Evolutionary conservation across 2,888 invertebrate genomes (phyloP), one percentile per base, ranked within the genome.

Genomic region (Graphium colonna): DNA sequence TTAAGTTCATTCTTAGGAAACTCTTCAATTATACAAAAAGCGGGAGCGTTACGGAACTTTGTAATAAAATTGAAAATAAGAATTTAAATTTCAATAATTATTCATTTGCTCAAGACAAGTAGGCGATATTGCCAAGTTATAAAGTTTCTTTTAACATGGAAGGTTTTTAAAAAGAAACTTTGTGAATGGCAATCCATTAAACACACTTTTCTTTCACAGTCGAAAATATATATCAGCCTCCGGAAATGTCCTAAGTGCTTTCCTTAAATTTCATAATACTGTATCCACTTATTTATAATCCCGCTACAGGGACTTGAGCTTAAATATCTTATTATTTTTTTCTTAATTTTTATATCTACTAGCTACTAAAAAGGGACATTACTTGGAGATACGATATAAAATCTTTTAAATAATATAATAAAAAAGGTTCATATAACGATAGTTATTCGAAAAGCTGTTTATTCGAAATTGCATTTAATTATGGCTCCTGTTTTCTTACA

Each of bases 151-250:
- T 67, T 73, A 64, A 59, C 68, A 73, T 75, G 71, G 75, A 71
- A 65, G 64, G 71, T 73, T 71, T 69, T 21, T 60, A 59, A 62
- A 56, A 45, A 57, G 63, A 75, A 79, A 65, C 57, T 71, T 77
- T 81, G 74, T 74, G 74, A 77, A 72, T 69, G 69, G 68, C 67
- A 65, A 69, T 63, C 68, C 69, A 77, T 77, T 74, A 72, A 77
- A 73, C 75, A 74, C 74, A 77, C 80, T 82, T 83, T 77, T 63
- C 77, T 78, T 76, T 80, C 73, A 79, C 61, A 68, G 59, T 50
- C 57, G 51, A 61, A 67, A 63, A 59, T 64, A 60, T 62, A 44
- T 43, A 44, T 16, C n/a, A 26, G 26, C 13, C 3, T 16, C 39
- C 15, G 21, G 18, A 13, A 21, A 40, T 8, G 3, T n/a, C 8